phyloP scores from a whole-genome alignment of 23 tunicate genomes.

The Clavelina lepadiformis region DNA sequence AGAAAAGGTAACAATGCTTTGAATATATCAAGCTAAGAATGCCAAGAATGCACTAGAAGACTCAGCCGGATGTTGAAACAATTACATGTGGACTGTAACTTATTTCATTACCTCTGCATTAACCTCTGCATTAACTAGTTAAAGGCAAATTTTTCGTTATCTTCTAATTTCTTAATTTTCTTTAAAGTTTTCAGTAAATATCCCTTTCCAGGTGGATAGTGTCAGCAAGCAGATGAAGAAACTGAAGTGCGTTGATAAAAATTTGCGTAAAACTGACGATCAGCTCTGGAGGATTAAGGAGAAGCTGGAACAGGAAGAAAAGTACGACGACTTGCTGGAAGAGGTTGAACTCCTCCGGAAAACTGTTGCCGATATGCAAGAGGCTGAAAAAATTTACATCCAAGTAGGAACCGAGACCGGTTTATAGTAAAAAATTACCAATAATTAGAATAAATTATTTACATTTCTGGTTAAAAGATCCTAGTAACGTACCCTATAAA shows the following conservation, averaged over 20 bases:
- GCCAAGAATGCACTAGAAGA: no score
- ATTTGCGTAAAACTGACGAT: constrained; percentile 82
- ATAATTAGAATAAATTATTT: no score
- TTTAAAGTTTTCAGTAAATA: neutral
- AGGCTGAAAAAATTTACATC: constrained; percentile 68
- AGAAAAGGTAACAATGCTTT: constrained; percentile 84
- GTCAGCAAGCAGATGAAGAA: constrained; percentile 45
- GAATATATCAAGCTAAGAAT: no score
- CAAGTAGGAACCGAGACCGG: constrained; percentile 35
- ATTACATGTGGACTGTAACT: no score
- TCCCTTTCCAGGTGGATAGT: constrained; percentile 23
- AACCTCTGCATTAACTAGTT: neutral
- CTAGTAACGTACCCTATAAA: no score
- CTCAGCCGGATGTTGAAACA: no score
- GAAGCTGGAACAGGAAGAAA: constrained; percentile 64
- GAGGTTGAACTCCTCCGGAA: constrained; percentile 81
- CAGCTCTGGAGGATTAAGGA: constrained; percentile 73
- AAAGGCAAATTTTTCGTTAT: neutral
- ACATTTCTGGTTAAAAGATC: no score
- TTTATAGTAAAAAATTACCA: no score
- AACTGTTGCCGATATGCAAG: constrained; percentile 71
- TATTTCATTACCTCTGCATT: no score
- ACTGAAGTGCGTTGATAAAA: constrained; percentile 53
- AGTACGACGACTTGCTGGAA: constrained; percentile 52
- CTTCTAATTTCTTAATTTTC: no score